A percentile compares a stretch with the other conserved stretches of the same genome.
Evolutionary conservation across 2,888 invertebrate genomes (phyloP).

Genomic region (Pandemis heparana): DNA sequence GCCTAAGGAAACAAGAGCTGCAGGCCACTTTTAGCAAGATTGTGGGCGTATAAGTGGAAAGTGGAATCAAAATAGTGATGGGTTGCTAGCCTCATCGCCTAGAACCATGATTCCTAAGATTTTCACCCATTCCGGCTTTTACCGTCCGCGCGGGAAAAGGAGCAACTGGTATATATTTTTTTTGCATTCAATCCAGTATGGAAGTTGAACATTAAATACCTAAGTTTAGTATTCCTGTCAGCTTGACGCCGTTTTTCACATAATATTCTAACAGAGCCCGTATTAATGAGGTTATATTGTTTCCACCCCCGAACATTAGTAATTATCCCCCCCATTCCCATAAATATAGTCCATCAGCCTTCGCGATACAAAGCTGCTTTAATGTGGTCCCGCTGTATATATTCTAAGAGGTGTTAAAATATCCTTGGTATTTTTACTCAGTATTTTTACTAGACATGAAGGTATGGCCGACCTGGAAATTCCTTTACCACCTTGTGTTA

Average conservation of each 20-base stretch:
- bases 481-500: too few relatives aligned
- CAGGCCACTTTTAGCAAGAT: too few relatives aligned
- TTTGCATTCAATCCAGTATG: too few relatives aligned
- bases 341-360: conserved; percentile 39
- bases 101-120: too few relatives aligned
- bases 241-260: neutral
- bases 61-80: too few relatives aligned
- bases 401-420: conserved; percentile 6
- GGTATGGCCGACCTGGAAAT: too few relatives aligned
- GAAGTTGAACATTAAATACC: neutral
- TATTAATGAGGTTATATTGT: conserved; percentile 31
- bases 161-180: too few relatives aligned
- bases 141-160: too few relatives aligned
- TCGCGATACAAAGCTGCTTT: conserved; percentile 29
- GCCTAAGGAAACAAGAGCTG: too few relatives aligned
- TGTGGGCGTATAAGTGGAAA: too few relatives aligned
- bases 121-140: too few relatives aligned
- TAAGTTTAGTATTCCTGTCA: neutral
- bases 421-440: conserved; percentile 19
- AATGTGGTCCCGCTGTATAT: conserved; percentile 33
- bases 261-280: neutral
- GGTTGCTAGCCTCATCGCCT: too few relatives aligned
- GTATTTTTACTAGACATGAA: neutral
- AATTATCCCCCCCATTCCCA: conserved; percentile 27
- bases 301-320: conserved; percentile 31